Conservation (phyloP, 2,113 vertebrate genomes). For the Eptesicus fuscus region DNA sequence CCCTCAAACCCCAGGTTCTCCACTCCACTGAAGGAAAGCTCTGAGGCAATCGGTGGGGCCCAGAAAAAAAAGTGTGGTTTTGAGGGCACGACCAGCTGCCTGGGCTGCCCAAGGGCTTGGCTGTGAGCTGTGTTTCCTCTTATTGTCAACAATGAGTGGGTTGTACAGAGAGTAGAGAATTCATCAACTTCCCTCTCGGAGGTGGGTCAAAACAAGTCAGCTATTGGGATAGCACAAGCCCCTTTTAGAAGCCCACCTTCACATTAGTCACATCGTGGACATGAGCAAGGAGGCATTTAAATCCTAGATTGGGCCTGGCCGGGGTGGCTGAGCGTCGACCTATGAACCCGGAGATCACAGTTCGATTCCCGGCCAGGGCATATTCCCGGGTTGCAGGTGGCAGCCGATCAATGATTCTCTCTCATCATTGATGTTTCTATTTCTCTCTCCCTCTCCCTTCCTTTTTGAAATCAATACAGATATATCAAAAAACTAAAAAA, state of each 20-base stretch:
- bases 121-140: neutral
- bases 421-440: no score
- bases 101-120: neutral
- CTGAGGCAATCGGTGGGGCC: neutral
- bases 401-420: no score
- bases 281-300: neutral
- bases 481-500: no score
- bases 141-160: neutral
- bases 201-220: neutral
- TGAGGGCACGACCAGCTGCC: neutral
- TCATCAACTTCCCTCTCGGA: accelerated
- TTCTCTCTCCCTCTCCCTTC: no score
- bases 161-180: neutral
- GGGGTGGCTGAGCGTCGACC: no score
- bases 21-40: neutral
- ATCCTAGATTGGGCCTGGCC: neutral
- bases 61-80: neutral
- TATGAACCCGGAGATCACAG: no score
- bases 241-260: neutral
- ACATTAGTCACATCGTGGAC: neutral
- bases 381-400: no score
- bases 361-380: no score
- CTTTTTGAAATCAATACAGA: no score
- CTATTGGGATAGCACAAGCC: accelerated
- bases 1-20: neutral